Base-by-base conservation (phyloP, 1,140 invertebrate species). In the Drosophila sechellia region DNA sequence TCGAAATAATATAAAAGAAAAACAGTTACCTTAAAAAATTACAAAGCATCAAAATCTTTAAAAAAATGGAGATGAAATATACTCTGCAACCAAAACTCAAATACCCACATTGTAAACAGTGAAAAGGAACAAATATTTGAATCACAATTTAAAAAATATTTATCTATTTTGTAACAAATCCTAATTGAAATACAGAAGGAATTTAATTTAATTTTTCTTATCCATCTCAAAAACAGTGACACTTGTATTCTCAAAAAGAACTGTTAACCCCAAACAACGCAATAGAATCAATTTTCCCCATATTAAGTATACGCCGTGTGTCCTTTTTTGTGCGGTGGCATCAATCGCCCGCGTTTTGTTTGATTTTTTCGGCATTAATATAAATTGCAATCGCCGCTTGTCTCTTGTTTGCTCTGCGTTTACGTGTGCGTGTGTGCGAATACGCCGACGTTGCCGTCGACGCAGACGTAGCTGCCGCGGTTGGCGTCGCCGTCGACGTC, bases 241-340 rank as follows among this genome's bases (percentile, higher is more conserved):
- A 58, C 12, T 46, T 45, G 22, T n/a, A 22, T 5, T 20, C n/a
- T 2, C 1, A 6, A 40, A 31, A 37, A 12, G 46, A 27, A 39
- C 12, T 31, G 27, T 31, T 31, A 31, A 8, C 8, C 27, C 27
- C 27, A 31, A 27, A 31, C 31, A 31, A 10, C 6, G 8, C 31
- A 13, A 39, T 13, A 39, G 13, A 27, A 15, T 39, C 2, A 1
- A 8, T 12, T 39, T 15, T 69, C 1, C 5, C 35, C 34, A 74
- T 34, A 86, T 78, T 66, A 85, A 64, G 83, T 84, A 87, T 87
- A 89, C 83, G 83, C 79, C 70, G 65, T 77, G 59, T 56, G 56
- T 31, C 66, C 50, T 17, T 48, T 43, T 73, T 59, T 59, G 64
- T 63, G 64, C 78, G 56, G 25, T 52, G 61, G 78, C 66, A 75